Percentiles rank a stretch among this genome's conserved stretches.
phyloP scores from a whole-genome alignment of 1,140 invertebrate genomes.

The Drosophila athabasca region DNA sequence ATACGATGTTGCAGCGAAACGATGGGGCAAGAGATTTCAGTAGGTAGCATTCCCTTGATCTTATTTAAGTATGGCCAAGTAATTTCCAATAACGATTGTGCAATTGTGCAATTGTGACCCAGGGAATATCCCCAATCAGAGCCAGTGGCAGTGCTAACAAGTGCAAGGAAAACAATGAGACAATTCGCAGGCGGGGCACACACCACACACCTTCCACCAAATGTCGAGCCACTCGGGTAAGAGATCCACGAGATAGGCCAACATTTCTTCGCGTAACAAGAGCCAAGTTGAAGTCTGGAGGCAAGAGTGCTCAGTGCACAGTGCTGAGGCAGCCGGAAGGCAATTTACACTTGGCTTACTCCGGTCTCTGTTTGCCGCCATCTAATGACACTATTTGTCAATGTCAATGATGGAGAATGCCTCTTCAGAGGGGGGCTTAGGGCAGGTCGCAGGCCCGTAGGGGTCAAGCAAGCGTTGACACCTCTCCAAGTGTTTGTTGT shows the following conservation, averaged over 20 bases:
- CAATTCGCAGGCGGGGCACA: slow-evolving; percentile 39
- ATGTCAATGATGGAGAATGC: slow-evolving; percentile 48
- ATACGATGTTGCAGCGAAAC: slow-evolving; percentile 40
- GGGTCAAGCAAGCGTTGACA: slow-evolving; percentile 64
- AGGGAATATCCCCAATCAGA: slow-evolving; percentile 24
- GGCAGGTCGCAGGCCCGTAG: slow-evolving; percentile 44
- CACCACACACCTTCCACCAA: slow-evolving; percentile 36
- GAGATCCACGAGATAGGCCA: slow-evolving; percentile 34
- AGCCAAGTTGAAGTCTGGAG: slow-evolving; percentile 60
- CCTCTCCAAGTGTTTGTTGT: neutral
- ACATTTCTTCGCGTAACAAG: slow-evolving; percentile 69
- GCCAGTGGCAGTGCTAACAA: slow-evolving; percentile 40
- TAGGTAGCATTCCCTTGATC: neutral
- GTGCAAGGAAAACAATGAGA: slow-evolving; percentile 34
- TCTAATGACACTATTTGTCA: slow-evolving; percentile 75
- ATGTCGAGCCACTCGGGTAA: slow-evolving; percentile 2
- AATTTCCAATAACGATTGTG: neutral
- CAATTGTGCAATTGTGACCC: neutral
- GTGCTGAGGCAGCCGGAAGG: slow-evolving; percentile 62
- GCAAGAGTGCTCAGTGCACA: neutral
- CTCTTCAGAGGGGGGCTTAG: slow-evolving; percentile 10
- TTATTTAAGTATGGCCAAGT: neutral
- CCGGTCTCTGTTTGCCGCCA: slow-evolving; percentile 19
- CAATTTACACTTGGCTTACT: slow-evolving; percentile 64
- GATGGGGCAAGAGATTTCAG: slow-evolving; percentile 16